Evolutionary conservation across 1,140 invertebrate species (phyloP).

Genomic region (Drosophila seguyi): DNA sequence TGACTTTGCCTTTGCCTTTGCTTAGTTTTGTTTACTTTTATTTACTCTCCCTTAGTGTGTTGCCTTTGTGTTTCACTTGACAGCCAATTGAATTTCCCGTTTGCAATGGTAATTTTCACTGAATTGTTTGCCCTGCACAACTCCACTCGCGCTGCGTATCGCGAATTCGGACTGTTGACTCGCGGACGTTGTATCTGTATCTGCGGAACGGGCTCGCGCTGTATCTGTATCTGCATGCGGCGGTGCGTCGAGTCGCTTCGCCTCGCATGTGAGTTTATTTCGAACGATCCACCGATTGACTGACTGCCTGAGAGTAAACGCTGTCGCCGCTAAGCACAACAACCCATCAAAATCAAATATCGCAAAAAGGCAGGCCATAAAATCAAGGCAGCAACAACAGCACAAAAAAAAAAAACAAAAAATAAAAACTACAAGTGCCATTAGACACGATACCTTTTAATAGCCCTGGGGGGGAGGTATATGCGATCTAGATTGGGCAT

Average conservation of each 20-base stretch:
- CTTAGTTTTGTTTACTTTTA: slow-evolving; percentile 8
- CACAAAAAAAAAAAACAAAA: background rate
- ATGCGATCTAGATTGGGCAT: slow-evolving; percentile 19
- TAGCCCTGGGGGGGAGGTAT: slow-evolving; percentile 30
- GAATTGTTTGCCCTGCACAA: slow-evolving; percentile 18
- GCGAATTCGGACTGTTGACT: slow-evolving; percentile 35
- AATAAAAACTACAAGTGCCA: slow-evolving; percentile 39
- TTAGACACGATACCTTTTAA: slow-evolving; percentile 43
- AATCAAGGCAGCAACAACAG: slow-evolving; percentile 33
- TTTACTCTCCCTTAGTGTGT: background rate
- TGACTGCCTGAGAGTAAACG: slow-evolving; percentile 56
- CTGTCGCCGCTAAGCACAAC: slow-evolving; percentile 31
- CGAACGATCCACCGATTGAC: slow-evolving; percentile 45
- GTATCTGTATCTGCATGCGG: slow-evolving; percentile 53
- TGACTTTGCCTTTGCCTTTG: background rate
- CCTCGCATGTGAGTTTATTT: slow-evolving; percentile 52
- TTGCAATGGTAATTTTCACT: slow-evolving; percentile 37
- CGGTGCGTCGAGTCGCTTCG: background rate
- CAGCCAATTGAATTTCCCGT: slow-evolving; percentile 25
- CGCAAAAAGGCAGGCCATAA: slow-evolving; percentile 64
- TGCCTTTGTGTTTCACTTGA: slow-evolving; percentile 22
- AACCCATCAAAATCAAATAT: slow-evolving; percentile 72
- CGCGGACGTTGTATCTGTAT: slow-evolving; percentile 37
- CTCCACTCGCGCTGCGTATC: slow-evolving; percentile 21
- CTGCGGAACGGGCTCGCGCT: slow-evolving; percentile 8